Conservation (phyloP, 2,888 invertebrate species). For the Agriopis leucophaearia region DNA sequence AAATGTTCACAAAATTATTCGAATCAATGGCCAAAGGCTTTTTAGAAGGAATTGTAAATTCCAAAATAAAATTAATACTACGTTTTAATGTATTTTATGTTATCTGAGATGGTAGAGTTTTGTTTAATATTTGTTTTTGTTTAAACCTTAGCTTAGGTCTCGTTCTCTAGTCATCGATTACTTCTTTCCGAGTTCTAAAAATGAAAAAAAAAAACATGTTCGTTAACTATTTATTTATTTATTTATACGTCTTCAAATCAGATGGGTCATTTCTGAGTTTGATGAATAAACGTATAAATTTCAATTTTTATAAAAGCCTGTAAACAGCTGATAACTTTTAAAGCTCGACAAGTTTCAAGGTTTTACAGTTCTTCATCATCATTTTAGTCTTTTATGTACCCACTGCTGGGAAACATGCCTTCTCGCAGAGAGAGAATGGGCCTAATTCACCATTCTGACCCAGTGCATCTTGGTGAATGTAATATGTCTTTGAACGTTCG, state of each 20-base stretch:
- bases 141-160: neutral
- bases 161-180: neutral
- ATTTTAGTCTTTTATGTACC: too few species aligned
- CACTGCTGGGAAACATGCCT: too few species aligned
- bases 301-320: too few species aligned
- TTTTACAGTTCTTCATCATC: too few species aligned
- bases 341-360: too few species aligned
- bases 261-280: neutral
- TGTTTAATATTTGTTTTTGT: too few species aligned
- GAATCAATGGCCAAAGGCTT: constrained; percentile 22
- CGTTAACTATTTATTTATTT: neutral
- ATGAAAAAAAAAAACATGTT: neutral
- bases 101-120: neutral
- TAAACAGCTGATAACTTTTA: too few species aligned
- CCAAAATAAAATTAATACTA: constrained; percentile 20
- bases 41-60: constrained; percentile 39
- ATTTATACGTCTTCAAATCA: neutral
- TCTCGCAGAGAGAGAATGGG: too few species aligned
- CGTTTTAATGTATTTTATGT: neutral
- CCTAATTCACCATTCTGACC: too few species aligned
- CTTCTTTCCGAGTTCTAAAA: neutral
- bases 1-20: neutral
- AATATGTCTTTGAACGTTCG: too few species aligned
- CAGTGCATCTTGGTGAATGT: too few species aligned
- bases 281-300: too few species aligned